Evolutionary conservation across 2,888 invertebrate species (phyloP).

Genomic region (Nemoura dubitans): DNA sequence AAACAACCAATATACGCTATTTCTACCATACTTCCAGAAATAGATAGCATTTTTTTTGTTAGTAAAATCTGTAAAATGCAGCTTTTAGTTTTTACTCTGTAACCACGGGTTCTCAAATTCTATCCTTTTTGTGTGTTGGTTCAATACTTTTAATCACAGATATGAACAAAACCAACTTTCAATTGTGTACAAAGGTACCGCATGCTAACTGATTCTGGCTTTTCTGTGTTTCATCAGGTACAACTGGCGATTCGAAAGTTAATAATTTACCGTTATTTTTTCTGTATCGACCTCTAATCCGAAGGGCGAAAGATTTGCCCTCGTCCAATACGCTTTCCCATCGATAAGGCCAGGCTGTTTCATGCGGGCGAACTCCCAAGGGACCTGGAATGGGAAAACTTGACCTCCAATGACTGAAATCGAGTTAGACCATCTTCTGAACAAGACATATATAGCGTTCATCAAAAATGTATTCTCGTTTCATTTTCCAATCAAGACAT

Average conservation of each 20-base stretch:
- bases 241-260: not conserved
- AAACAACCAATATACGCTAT: too few species aligned
- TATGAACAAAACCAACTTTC: not conserved
- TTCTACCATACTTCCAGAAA: too few species aligned
- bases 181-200: not conserved
- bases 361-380: not conserved
- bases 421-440: not conserved
- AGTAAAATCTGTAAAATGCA: too few species aligned
- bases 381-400: not conserved
- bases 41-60: too few species aligned
- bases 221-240: not conserved
- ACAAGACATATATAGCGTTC: not conserved
- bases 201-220: not conserved
- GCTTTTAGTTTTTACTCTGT: too few species aligned
- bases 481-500: conserved; percentile 21
- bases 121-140: not conserved
- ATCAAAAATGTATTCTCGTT: conserved; percentile 21
- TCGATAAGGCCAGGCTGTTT: not conserved
- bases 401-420: not conserved
- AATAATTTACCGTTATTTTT: not conserved
- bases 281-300: conserved; percentile 4
- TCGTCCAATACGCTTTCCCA: conserved; percentile 21
- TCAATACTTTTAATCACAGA: not conserved
- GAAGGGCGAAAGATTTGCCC: not conserved
- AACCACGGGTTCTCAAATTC: too few species aligned